Percentiles rank a stretch among this genome's conserved stretches.
Conservation (phyloP, 2,888 invertebrate genomes). For the Seladonia tumulorum region DNA sequence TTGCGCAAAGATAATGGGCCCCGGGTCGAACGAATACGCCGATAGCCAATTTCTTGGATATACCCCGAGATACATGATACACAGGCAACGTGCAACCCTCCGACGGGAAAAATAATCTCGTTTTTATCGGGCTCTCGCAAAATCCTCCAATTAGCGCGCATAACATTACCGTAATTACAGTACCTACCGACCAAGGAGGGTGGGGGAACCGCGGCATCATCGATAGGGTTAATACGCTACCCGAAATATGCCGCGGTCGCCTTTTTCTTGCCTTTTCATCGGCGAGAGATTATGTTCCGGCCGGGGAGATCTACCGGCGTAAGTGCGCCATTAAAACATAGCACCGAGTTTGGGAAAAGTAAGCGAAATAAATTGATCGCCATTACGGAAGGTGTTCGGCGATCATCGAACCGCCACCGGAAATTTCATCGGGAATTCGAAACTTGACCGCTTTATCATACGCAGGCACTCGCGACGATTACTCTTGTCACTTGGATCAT, state of each 20-base stretch:
- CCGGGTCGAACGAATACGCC: constrained; percentile 56
- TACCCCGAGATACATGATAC: constrained; percentile 67
- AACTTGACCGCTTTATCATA: neutral
- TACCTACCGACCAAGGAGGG: constrained; percentile 54
- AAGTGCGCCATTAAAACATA: constrained; percentile 49
- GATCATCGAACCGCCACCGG: constrained; percentile 9
- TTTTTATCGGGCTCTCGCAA: constrained; percentile 77
- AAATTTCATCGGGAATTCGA: neutral
- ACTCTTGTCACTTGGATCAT: neutral
- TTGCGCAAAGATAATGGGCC: constrained; percentile 63
- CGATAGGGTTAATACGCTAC: constrained; percentile 74
- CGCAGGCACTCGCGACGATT: neutral
- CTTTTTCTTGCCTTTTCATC: constrained; percentile 38
- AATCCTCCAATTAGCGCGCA: constrained; percentile 81
- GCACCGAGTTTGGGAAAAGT: constrained; percentile 8
- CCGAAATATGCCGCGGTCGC: constrained; percentile 70
- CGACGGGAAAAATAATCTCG: constrained; percentile 75
- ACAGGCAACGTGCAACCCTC: constrained; percentile 36
- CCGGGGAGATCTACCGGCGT: neutral
- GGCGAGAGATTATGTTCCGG: constrained; percentile 51
- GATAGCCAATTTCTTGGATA: constrained; percentile 77
- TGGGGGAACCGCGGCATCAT: constrained; percentile 63
- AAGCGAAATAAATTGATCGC: constrained; percentile 11
- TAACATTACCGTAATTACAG: constrained; percentile 81
- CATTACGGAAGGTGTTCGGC: neutral